Conservation (phyloP, 2,797 vertebrate species). For the Thaleichthys pacificus region DNA sequence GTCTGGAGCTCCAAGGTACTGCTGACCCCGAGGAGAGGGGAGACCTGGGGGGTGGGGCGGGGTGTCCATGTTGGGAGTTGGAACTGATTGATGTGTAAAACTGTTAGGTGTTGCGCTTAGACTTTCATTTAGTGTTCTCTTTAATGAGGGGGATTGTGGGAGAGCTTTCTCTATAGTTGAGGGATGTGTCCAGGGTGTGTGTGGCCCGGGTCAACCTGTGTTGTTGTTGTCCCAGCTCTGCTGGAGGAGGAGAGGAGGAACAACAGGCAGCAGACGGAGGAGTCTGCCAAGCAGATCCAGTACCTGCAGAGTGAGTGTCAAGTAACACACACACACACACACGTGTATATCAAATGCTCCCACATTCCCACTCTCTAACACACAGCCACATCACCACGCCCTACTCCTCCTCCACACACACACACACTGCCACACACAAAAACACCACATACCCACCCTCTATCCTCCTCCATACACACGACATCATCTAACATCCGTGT, state of each 20-base stretch:
- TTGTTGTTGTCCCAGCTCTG: constrained; percentile 65
- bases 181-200: background rate
- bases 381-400: background rate
- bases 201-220: background rate
- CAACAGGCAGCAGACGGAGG: constrained; percentile 87
- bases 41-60: background rate
- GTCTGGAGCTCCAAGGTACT: constrained; percentile 93
- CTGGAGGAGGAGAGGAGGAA: constrained; percentile 93
- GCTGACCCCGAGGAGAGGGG: no score
- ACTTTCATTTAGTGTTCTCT: no score
- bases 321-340: background rate
- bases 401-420: background rate
- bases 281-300: constrained; percentile 94
- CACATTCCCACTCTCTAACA: background rate
- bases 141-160: no score
- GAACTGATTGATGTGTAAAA: no score
- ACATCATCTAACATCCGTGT: background rate
- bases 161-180: no score
- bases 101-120: no score
- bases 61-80: no score
- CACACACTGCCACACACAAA: background rate
- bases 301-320: constrained; percentile 87
- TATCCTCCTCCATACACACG: background rate
- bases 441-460: background rate
- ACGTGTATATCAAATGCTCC: background rate